Evolutionary conservation across 2,797 vertebrate genomes (phyloP).

Genomic region (Enteromius trimaculatus): DNA sequence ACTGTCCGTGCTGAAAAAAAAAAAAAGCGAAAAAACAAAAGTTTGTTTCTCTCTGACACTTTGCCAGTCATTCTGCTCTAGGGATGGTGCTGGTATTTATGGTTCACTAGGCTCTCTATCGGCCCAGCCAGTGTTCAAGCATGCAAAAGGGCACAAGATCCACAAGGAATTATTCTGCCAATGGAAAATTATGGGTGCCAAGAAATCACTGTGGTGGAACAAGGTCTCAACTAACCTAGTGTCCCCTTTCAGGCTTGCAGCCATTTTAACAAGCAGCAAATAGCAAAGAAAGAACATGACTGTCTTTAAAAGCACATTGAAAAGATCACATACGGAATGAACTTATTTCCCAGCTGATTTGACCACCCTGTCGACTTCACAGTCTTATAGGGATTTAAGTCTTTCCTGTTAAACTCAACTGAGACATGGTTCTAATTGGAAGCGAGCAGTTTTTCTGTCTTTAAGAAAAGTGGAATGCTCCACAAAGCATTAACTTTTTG

Average conservation of each 20-base stretch:
- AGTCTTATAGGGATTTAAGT: not conserved
- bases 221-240: constrained; percentile 18
- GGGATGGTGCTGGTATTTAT: constrained; percentile 52
- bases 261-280: constrained; percentile 28
- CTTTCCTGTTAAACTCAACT: constrained; percentile 1
- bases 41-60: constrained; percentile 60
- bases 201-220: constrained; percentile 28
- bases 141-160: constrained; percentile 46
- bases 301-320: constrained; percentile 10
- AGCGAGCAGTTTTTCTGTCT: not conserved
- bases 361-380: not conserved
- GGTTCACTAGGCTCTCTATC: constrained; percentile 39
- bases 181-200: constrained; percentile 27
- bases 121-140: constrained; percentile 29
- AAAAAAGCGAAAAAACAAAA: constrained; percentile 49
- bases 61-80: constrained; percentile 63
- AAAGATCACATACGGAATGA: constrained; percentile 10
- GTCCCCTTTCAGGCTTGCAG: not conserved
- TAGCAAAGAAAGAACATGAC: not conserved
- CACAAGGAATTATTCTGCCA: constrained; percentile 42
- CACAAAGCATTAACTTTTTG: not conserved
- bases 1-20: constrained; percentile 60
- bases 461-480: not conserved
- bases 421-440: not conserved
- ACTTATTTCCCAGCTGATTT: constrained; percentile 1